Percentiles rank a stretch among this genome's conserved stretches.
Conservation (phyloP, 1,140 invertebrate genomes). For the Scaptomyza montana region DNA sequence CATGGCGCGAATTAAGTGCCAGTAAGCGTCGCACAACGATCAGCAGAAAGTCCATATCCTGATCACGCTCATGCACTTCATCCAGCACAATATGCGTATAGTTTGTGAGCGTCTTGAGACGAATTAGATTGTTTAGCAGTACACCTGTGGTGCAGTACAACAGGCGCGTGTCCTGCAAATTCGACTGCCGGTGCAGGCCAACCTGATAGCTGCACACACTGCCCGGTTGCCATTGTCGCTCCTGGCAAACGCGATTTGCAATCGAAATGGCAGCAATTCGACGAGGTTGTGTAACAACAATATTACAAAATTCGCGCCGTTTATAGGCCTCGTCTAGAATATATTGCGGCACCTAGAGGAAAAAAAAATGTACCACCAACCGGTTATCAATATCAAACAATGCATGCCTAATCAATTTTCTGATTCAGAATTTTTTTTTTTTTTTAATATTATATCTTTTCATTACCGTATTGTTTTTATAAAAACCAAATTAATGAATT, state of each 20-base stretch:
- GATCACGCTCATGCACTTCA: conserved; percentile 97
- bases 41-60: conserved; percentile 96
- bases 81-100: conserved; percentile 97
- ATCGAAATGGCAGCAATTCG: conserved; percentile 95
- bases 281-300: conserved; percentile 95
- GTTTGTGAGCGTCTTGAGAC: conserved; percentile 87
- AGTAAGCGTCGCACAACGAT: conserved; percentile 93
- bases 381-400: neutral
- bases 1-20: conserved; percentile 88
- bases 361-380: conserved; percentile 6
- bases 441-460: too few species aligned
- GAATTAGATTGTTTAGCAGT: conserved; percentile 90
- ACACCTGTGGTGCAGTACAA: conserved; percentile 95
- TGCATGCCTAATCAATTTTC: too few species aligned
- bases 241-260: conserved; percentile 92
- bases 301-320: conserved; percentile 86
- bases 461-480: too few species aligned
- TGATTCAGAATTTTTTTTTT: too few species aligned
- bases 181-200: conserved; percentile 58
- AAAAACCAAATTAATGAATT: neutral
- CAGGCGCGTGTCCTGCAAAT: conserved; percentile 88
- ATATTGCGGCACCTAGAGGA: conserved; percentile 90
- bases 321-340: conserved; percentile 92
- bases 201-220: conserved; percentile 93
- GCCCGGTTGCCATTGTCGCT: conserved; percentile 91